Evolutionary conservation across 2,113 vertebrate genomes (phyloP).

Genomic region (Spea multiplicata): DNA sequence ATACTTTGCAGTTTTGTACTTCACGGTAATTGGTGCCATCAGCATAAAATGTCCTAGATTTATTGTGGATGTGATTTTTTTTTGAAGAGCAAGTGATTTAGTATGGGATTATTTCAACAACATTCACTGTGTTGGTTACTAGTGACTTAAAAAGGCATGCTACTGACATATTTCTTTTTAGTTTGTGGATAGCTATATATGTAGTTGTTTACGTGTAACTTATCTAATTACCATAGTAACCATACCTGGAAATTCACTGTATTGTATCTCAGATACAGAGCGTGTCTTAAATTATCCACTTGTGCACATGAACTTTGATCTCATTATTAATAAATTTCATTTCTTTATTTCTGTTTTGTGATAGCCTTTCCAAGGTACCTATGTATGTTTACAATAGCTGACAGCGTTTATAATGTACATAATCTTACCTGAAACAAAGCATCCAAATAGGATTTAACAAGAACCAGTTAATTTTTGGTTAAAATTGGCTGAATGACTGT

Average conservation of each 20-base stretch:
- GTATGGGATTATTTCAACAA: background rate
- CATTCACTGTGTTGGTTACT: background rate
- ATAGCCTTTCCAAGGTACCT: background rate
- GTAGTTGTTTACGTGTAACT: slow-evolving; percentile 15
- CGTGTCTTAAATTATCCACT: slow-evolving; percentile 27
- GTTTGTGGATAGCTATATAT: background rate
- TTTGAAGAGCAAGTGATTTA: background rate
- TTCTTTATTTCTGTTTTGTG: background rate
- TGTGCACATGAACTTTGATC: slow-evolving; percentile 40
- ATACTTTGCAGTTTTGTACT: too few species aligned
- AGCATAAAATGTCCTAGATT: too few species aligned
- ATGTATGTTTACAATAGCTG: background rate
- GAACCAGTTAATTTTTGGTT: too few species aligned
- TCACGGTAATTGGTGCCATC: too few species aligned
- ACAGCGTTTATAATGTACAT: too few species aligned
- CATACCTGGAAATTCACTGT: background rate
- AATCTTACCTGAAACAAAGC: too few species aligned
- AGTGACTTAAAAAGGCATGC: background rate
- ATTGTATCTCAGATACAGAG: background rate
- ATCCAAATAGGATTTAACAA: too few species aligned
- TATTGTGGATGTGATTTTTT: too few species aligned
- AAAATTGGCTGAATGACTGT: too few species aligned
- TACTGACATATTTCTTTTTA: background rate
- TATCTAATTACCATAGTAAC: slow-evolving; percentile 21
- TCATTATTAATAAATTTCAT: slow-evolving; percentile 8